These are phyloP conservation scores for Climacteris rufus DNA, from an alignment of 2,113 vertebrate species.

Conservation along the genomic window DNA sequence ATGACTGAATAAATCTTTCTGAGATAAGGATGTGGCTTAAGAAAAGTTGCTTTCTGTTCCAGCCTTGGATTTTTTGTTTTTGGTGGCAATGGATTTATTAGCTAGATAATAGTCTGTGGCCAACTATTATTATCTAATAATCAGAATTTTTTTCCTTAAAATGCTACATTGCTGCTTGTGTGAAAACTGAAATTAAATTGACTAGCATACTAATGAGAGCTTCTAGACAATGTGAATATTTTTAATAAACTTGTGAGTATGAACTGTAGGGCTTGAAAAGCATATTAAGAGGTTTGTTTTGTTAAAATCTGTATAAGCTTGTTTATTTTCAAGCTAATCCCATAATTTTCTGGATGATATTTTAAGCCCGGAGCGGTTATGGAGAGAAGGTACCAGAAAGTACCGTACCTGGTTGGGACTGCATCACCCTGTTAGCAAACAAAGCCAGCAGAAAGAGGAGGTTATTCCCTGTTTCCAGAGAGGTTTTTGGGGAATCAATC, in stretches of 20 bases:
- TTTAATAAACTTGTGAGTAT: background rate
- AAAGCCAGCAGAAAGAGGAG: background rate
- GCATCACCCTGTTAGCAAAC: background rate
- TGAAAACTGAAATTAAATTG: background rate
- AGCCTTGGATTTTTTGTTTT: background rate
- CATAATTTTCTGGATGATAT: background rate
- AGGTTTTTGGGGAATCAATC: background rate
- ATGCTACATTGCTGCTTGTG: background rate
- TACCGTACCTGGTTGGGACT: background rate
- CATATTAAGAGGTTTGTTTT: background rate
- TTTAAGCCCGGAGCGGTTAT: background rate
- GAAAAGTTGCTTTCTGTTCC: background rate
- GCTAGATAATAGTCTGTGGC: background rate
- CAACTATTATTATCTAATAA: background rate
- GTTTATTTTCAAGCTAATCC: background rate
- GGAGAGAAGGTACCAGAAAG: background rate
- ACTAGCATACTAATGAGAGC: background rate
- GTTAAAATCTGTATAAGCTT: background rate
- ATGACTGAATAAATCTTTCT: background rate
- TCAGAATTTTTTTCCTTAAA: background rate
- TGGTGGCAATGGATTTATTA: background rate
- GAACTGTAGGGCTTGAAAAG: background rate
- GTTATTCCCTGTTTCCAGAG: background rate
- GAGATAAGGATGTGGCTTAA: background rate
- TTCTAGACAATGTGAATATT: background rate